phyloP scores from a whole-genome alignment of 1,140 invertebrate genomes.

The Anastrepha ludens region DNA sequence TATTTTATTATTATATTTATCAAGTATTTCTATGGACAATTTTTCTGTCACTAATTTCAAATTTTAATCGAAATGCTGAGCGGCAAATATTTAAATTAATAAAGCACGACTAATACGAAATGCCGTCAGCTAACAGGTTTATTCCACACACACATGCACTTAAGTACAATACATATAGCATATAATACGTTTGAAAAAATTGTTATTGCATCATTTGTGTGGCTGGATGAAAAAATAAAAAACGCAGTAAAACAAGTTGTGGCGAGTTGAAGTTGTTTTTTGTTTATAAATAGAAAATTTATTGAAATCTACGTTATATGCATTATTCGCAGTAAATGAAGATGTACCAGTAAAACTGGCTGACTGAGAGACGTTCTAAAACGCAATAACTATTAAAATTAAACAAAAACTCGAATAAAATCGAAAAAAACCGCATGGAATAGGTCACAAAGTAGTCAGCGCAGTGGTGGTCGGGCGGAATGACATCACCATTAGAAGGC shows the following conservation, averaged over 20 bases:
- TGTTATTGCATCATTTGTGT: slow-evolving; percentile 32
- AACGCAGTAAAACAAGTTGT: slow-evolving; percentile 45
- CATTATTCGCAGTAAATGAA: slow-evolving; percentile 14
- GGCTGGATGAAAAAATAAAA: background rate
- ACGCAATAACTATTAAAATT: slow-evolving; percentile 29
- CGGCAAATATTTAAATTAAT: slow-evolving; percentile 14
- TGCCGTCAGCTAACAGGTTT: slow-evolving; percentile 8
- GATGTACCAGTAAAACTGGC: slow-evolving; percentile 48
- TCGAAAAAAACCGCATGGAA: background rate
- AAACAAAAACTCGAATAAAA: background rate
- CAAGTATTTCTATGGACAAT: too few species aligned
- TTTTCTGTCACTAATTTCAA: too few species aligned
- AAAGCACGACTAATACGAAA: slow-evolving; percentile 21
- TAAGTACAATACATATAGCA: background rate
- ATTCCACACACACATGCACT: background rate
- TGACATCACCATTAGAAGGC: background rate
- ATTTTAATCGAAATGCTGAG: background rate
- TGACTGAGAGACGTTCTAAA: slow-evolving; percentile 21
- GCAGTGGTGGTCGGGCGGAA: background rate
- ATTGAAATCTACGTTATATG: background rate
- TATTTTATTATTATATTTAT: too few species aligned
- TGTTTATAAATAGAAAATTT: background rate
- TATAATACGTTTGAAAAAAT: background rate
- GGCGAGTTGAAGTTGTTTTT: background rate
- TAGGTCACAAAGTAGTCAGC: background rate